Conservation (phyloP, 2,888 invertebrate genomes). For the Rhyacophila evoluta region DNA sequence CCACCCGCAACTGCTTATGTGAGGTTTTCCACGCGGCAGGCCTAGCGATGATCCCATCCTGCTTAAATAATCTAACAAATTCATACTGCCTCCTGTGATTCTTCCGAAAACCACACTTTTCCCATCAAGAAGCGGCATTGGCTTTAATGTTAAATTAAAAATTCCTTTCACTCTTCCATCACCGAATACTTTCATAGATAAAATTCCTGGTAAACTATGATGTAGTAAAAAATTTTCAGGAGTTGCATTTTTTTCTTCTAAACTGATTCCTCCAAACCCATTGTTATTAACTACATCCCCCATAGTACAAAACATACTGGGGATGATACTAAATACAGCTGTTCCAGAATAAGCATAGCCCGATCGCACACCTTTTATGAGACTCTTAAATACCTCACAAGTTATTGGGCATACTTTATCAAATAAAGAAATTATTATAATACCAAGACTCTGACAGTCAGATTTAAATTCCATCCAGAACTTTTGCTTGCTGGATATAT, state of each 20-base stretch:
- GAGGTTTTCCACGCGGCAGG: conserved; percentile 28
- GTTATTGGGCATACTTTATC: conserved; percentile 40
- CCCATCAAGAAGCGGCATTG: conserved; percentile 41
- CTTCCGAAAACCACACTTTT: conserved; percentile 42
- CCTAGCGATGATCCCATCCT: conserved; percentile 41
- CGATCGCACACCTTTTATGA: conserved; percentile 26
- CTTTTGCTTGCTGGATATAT: conserved; percentile 27
- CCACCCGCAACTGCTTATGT: conserved; percentile 39
- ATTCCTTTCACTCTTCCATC: conserved; percentile 34
- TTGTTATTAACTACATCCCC: conserved; percentile 42
- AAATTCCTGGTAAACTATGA: conserved; percentile 33
- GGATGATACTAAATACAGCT: conserved; percentile 36
- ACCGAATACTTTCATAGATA: conserved; percentile 36
- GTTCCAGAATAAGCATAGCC: conserved; percentile 41
- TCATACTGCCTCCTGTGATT: conserved; percentile 26
- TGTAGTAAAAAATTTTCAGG: conserved; percentile 40
- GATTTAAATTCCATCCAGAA: conserved; percentile 43
- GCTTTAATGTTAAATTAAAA: conserved; percentile 41
- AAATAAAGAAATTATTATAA: conserved; percentile 30
- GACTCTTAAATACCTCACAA: conserved; percentile 34
- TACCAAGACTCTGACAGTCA: conserved; percentile 36
- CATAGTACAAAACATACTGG: conserved; percentile 39
- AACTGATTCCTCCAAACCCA: conserved; percentile 41
- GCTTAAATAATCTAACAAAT: conserved; percentile 31
- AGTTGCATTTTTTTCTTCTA: neutral